A percentile compares a stretch with the other conserved stretches of the same genome.
phyloP scores from a whole-genome alignment of 2,797 vertebrate species.

The Prunella strophiata region DNA sequence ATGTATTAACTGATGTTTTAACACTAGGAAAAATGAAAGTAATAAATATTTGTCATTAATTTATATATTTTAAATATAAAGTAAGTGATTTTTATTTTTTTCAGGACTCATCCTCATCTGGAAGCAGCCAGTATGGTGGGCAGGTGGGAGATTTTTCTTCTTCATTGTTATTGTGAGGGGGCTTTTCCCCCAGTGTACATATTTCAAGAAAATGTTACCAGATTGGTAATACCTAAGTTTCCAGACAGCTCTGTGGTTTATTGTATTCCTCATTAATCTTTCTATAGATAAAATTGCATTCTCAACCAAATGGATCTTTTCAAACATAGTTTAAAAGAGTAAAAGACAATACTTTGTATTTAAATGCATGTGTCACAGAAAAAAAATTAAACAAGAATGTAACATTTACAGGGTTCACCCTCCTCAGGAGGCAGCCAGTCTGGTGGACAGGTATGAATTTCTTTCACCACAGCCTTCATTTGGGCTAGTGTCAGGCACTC shows the following conservation, averaged over 20 bases:
- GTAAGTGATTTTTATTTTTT: background rate
- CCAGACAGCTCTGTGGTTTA: background rate
- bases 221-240: background rate
- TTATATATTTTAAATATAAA: background rate
- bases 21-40: background rate
- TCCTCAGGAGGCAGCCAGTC: conserved; percentile 15
- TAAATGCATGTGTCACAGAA: background rate
- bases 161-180: background rate
- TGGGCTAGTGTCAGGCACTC: background rate
- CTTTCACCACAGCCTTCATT: background rate
- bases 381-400: background rate
- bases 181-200: fast-evolving
- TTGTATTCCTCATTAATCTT: background rate
- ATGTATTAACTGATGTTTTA: background rate
- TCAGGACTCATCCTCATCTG: background rate
- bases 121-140: conserved; percentile 30
- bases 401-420: background rate
- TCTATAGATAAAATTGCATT: background rate
- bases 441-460: conserved; percentile 44
- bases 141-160: conserved; percentile 33
- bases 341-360: background rate
- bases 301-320: background rate
- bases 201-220: background rate
- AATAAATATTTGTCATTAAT: background rate
- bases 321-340: background rate